Base-by-base conservation (phyloP, 2,888 invertebrate species). In the Drosophila tripunctata region DNA sequence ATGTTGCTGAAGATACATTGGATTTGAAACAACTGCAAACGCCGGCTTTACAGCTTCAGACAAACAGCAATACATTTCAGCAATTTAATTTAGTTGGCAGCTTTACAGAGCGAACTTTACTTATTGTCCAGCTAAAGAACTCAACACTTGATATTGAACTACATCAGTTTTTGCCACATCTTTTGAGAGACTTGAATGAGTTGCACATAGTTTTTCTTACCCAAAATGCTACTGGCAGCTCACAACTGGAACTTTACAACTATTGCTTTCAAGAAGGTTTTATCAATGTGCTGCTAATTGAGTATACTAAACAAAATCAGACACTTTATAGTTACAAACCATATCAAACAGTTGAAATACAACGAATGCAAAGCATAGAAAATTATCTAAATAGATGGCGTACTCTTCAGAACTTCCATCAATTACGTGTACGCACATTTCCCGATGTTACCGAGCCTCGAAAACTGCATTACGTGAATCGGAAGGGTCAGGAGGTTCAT, bases 221-320 rank as follows among this genome's bases (percentile, higher is more conserved):
- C 2, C 8, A 48, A 5, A 3, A 51, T 0, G 19, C 43, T 1
- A 48, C 65, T 0, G 14, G 12, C 3, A 19, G 0, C 1, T 44
- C 56, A 30, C 71, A 67, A 17, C 2, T 15, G 30, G 17, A 72
- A 0, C 50, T 79, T 1, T 83, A 24, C 10, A 24, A 3, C 1
- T 75, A 50, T 30, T 77, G 83, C 43, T 79, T 65, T 24, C 15
- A 15, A 1, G 17, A 66, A 5, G 83, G 79, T 0, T 72, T 79
- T 7, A 65, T 80, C 4, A 77, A 79, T 56, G 66, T 56, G 2
- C 8, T 79, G 17, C 50, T 80, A 0, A 33, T 80, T 1, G 7
- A 68, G 8, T 4, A 41, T n/a, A 6, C 30, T 0, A 21, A 40
- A 4, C 24, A 7, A 1, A 50, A 1, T 0, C 3, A 44, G 4